Base-by-base conservation (phyloP, 2,888 invertebrate genomes). In the Metallyticus violacea region DNA sequence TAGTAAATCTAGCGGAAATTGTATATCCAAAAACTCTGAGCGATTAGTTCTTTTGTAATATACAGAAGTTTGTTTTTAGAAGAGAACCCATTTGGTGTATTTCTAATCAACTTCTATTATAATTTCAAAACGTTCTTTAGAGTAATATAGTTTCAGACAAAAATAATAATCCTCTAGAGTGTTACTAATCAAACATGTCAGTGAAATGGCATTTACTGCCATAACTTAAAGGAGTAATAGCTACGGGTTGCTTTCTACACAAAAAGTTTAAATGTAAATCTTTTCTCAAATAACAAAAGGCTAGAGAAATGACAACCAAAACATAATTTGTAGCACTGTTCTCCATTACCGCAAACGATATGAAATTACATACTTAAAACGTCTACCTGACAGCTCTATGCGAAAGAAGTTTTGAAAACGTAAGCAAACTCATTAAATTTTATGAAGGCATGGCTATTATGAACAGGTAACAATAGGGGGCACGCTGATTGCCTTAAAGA, bases 261-360 rank as follows among this genome's bases (percentile, higher is more conserved):
- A 15, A 15, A 15, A 15, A 15, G 15, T 62, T 15, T 15, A 62
- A 62, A 62, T 62, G 40, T 9, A 62, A 62, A 62, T 62, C 15
- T 62, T 15, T 15, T 62, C 15, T 15, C 22, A 15, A 62, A 62
- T 62, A 22, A 62, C 40, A 62, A 40, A 22, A 22, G 40, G 22
- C 40, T 62, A 22, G 15, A 62, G 15, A 62, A 40, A 15, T 62
- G 22, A 22, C 9, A 62, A 62, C 40, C 40, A 62, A 62, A 62
- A 22, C 30, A 62, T 82, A 76, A 82, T 86, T 83, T 82, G 83
- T 86, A 26, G 9, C 27, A 30, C 25, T 26, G 62, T 30, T 40
- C 29, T 2, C 27, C 6, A 26, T n/a, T 79, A 86, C 86, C 86
- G 82, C 86, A 86, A 86, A 86, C 77, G 86, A 28, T 78, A 26